phyloP scores from a whole-genome alignment of 2,888 invertebrate species.

The Callosobruchus maculatus region DNA sequence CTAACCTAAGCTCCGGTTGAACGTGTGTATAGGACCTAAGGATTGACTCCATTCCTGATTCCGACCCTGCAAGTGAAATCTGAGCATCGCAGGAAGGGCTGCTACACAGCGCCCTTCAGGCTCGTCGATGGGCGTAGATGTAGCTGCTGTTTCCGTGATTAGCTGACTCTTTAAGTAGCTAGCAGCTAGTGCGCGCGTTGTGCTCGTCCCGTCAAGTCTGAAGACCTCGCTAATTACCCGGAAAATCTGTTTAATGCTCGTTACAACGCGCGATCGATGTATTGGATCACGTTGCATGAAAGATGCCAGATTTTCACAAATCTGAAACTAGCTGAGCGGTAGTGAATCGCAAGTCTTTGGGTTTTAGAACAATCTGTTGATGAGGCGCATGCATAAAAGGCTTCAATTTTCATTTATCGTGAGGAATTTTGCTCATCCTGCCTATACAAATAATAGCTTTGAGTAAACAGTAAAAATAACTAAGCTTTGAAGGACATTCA shows the following conservation, averaged over 20 bases:
- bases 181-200: background rate
- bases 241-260: background rate
- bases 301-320: too few species aligned
- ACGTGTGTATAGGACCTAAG: too few species aligned
- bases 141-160: background rate
- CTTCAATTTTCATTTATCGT: too few species aligned
- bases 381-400: too few species aligned
- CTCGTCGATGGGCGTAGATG: background rate
- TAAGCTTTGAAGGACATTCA: too few species aligned
- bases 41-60: background rate
- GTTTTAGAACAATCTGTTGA: too few species aligned
- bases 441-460: too few species aligned
- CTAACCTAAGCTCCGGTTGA: too few species aligned
- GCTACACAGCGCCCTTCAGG: background rate
- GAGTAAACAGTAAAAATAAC: too few species aligned
- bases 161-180: background rate
- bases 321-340: too few species aligned
- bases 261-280: background rate
- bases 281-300: background rate
- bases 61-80: background rate
- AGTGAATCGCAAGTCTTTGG: too few species aligned
- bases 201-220: background rate
- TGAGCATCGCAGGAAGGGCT: background rate
- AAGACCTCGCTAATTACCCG: background rate
- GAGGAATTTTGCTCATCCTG: too few species aligned